Evolutionary conservation across 2,113 vertebrate species (phyloP).

Genomic region (Aegotheles bennettii): DNA sequence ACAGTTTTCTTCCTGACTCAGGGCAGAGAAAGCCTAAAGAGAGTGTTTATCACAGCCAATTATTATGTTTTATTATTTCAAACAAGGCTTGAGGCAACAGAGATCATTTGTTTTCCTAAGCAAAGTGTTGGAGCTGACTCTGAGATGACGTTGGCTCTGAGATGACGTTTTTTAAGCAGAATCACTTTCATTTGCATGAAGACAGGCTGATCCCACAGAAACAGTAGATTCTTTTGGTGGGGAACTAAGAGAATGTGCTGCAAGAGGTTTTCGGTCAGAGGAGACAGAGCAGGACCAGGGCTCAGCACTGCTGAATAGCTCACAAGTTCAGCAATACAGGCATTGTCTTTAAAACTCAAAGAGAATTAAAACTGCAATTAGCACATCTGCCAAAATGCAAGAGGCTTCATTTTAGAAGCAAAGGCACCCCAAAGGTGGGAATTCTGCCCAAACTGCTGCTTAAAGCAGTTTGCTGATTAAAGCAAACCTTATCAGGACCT

Average conservation of each 20-base stretch:
- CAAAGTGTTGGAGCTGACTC: neutral
- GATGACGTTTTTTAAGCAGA: neutral
- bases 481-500: neutral
- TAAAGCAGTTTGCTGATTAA: no score
- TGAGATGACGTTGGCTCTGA: neutral
- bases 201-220: neutral
- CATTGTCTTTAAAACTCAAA: neutral
- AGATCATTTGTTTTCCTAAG: neutral
- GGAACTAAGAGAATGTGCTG: neutral
- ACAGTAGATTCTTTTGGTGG: neutral
- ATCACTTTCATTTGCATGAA: neutral
- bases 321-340: neutral
- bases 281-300: neutral
- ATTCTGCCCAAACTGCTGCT: neutral
- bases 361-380: neutral
- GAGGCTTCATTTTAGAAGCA: neutral
- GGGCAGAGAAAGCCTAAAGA: neutral
- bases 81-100: neutral
- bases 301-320: neutral
- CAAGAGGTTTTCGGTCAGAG: fast-evolving
- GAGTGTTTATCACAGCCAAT: neutral
- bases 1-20: neutral
- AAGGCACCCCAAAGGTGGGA: fast-evolving
- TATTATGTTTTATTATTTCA: neutral
- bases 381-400: neutral